Percentiles rank a stretch among this genome's conserved stretches.
Conservation (phyloP, 2,888 invertebrate genomes). For the Tetranychus piercei region DNA sequence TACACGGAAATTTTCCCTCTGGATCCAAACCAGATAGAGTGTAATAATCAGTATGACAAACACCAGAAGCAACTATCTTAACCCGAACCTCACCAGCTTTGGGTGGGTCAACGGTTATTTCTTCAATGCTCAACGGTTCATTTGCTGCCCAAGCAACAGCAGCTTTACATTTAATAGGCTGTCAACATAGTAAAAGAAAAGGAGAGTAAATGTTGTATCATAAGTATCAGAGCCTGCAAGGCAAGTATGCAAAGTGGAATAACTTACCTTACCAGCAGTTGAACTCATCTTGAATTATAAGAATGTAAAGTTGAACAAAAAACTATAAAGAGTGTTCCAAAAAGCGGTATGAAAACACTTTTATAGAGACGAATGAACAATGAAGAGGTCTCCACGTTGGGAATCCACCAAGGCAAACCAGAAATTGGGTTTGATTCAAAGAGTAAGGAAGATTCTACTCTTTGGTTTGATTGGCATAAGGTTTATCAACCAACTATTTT, state of each 20-base stretch:
- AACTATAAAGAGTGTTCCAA: neutral
- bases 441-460: too few relatives aligned
- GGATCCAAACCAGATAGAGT: slow-evolving; percentile 68
- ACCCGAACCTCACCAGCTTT: slow-evolving; percentile 63
- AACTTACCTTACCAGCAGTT: neutral
- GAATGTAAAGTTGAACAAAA: neutral
- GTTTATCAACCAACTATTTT: neutral
- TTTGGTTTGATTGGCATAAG: neutral
- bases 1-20: slow-evolving; percentile 73
- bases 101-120: slow-evolving; percentile 81
- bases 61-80: slow-evolving; percentile 31
- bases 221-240: too few relatives aligned
- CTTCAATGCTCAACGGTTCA: slow-evolving; percentile 68
- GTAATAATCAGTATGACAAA: slow-evolving; percentile 79
- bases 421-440: neutral
- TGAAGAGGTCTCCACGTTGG: too few relatives aligned
- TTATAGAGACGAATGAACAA: too few relatives aligned
- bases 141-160: slow-evolving; percentile 93
- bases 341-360: too few relatives aligned
- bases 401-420: neutral
- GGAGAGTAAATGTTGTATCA: neutral
- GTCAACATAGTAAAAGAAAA: neutral
- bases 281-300: neutral
- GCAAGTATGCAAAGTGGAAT: neutral
- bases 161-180: slow-evolving; percentile 75